Evolutionary conservation across 2,888 invertebrate genomes (phyloP), one percentile per base, ranked within the genome.

Genomic region (Eumerus sabulonum): DNA sequence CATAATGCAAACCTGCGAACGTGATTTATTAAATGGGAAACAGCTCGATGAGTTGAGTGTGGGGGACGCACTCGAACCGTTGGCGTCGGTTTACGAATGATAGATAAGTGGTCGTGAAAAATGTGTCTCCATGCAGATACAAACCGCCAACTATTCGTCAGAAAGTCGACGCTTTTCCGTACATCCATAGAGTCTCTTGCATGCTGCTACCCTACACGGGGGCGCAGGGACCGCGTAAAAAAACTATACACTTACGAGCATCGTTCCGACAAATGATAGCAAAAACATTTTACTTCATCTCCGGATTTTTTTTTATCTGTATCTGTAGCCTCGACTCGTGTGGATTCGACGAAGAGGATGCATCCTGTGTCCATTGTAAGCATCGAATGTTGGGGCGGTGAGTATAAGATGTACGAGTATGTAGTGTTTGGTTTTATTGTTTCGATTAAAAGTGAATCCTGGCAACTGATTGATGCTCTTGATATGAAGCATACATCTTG

Each of bases 381-480:
- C 63, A 13, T 57, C 70, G 47, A 50, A 57, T 59, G 47, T n/a
- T 57, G 40, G 42, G 35, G 16, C 18, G 51, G 16, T 35, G 36
- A 18, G 17, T 40, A n/a, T n/a, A n/a, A n/a, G n/a, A n/a, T n/a
- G n/a, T n/a, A n/a, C n/a, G n/a, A n/a, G 40, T 40, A 40, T 40
- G n/a, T 40, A 51, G 53, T 74, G 56, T 74, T 74, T 62, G 72
- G 67, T 77, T 73, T 73, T 63, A 73, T 77, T 67, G 62, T 77
- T 73, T 73, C 67, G 67, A 73, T 77, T 77, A 73, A 77, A 77
- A 73, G 73, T 67, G 77, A 77, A 73, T 77, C 53, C 77, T 67
- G 73, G 77, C 77, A 73, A 77, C 77, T 77, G 77, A 77, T 77
- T 72, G 77, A 77, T 77, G 73, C 77, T 77, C 73, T 73, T 73